These are phyloP conservation scores for Brachionus koreanus DNA, from an alignment of 1,140 invertebrate species.

Conservation along the genomic window DNA sequence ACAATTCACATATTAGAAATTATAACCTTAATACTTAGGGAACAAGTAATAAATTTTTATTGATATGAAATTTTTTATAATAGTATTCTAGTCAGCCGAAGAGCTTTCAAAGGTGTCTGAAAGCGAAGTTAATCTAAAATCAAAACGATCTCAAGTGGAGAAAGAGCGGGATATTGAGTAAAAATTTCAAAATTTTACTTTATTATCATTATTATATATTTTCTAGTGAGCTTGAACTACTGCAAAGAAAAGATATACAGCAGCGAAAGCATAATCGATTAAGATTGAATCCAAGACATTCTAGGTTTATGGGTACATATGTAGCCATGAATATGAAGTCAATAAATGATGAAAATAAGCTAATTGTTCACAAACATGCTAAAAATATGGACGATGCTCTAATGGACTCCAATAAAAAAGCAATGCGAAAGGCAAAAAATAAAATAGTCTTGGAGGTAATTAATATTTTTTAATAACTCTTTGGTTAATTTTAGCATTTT, in stretches of 20 bases:
- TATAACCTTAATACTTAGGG: conserved; percentile 21
- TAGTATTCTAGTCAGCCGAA: conserved; percentile 9
- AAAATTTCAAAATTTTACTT: neutral
- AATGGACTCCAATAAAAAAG: neutral
- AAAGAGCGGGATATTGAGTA: conserved; percentile 20
- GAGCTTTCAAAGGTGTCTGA: conserved; percentile 31
- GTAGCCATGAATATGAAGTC: conserved; percentile 33
- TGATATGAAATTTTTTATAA: neutral
- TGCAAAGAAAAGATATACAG: conserved; percentile 2
- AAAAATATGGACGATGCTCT: conserved; percentile 17
- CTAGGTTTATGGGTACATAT: conserved; percentile 40
- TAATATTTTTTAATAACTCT: no score
- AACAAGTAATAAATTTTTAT: conserved; percentile 1
- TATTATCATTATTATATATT: neutral
- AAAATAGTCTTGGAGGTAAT: conserved; percentile 28
- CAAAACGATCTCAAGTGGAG: conserved; percentile 17
- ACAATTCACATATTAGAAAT: conserved; percentile 33
- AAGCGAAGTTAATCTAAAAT: conserved; percentile 32
- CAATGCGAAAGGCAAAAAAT: conserved; percentile 14
- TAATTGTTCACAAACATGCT: conserved; percentile 41
- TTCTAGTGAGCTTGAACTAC: neutral
- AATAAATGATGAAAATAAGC: conserved; percentile 44
- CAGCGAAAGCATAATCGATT: conserved; percentile 19
- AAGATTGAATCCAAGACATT: conserved; percentile 40
- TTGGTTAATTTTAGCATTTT: no score